Evolutionary conservation across 2,113 vertebrate genomes (phyloP), one percentile per base, ranked within the genome.

Genomic region (Gobius niger): DNA sequence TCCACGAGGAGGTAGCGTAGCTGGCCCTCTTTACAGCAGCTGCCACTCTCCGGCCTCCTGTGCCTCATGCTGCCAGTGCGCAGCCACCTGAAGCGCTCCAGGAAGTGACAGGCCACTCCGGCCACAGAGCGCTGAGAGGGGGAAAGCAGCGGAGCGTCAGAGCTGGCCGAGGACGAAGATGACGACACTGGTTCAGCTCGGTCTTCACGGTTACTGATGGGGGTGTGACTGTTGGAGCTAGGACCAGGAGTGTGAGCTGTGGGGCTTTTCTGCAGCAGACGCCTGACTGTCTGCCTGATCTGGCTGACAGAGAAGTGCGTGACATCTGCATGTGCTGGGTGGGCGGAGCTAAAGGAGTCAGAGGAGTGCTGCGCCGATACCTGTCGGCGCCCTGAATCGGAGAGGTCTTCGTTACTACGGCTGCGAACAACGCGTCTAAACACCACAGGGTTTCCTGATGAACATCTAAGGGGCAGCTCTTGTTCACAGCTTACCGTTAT

Each of bases 1-100:
- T 97, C 95, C 47, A 97, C 94, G 90, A 96, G 89, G 85, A 95
- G 90, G 80, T 99, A 99, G 67, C 91, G 95, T 70, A 99, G 92
- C 6, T 87, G 70, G 12, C 93, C 94, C 72, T 98, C 96, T 82
- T 95, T 98, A 83, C 92, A 94, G 70, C 91, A 89, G 76, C 92
- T 91, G 0, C 86, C 83, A 40, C 74, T 59, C 40, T 91, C 82
- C 65, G 91, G 68, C 92, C 94, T 75, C 47, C 94, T 72, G 41
- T 69, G 76, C 90, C 88, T 1, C 75, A 80, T 82, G 87, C 94
- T 94, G 89, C 0, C 91, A 0, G 88, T 86, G 75, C 94, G 93
- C n/a, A 94, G 86, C 85, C 90, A 88, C 52, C 89, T 85, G 52
- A 93, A 74, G 16, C 70, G 64, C 59, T 68, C 73, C 19, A 86